Conservation (phyloP, 1,140 invertebrate species). For the Pseudomyrmex flavicornis region DNA sequence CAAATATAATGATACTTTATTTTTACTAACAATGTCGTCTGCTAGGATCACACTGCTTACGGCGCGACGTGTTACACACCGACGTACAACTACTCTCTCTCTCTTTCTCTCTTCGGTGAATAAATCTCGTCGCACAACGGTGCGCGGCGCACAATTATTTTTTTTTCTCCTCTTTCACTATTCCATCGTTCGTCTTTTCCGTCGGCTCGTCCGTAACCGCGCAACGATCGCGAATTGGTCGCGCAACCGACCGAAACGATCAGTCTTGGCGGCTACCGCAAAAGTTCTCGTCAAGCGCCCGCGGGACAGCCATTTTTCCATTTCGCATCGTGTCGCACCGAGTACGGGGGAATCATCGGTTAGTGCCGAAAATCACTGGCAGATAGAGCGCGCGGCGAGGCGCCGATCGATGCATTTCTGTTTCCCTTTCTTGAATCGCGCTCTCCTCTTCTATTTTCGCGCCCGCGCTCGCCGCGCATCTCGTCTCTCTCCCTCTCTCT, state of each 20-base stretch:
- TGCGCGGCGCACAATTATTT: constrained; percentile 40
- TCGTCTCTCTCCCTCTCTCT: neutral
- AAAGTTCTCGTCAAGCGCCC: constrained; percentile 70
- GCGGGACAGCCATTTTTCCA: constrained; percentile 75
- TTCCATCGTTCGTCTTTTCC: constrained; percentile 11
- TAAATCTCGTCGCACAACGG: constrained; percentile 38
- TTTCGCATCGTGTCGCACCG: constrained; percentile 35
- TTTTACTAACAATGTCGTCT: constrained; percentile 80
- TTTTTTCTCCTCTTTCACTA: constrained; percentile 40
- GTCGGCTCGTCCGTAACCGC: constrained; percentile 9
- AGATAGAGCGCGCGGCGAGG: constrained; percentile 60
- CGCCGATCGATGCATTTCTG: constrained; percentile 67
- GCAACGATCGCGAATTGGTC: neutral
- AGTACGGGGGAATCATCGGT: constrained; percentile 37
- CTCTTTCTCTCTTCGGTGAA: constrained; percentile 3
- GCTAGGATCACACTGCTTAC: constrained; percentile 64
- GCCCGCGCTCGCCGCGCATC: neutral
- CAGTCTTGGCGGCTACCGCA: constrained; percentile 35
- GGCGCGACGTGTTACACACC: constrained; percentile 40
- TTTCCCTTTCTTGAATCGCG: constrained; percentile 1
- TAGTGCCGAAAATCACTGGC: constrained; percentile 61
- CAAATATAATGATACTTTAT: constrained; percentile 78
- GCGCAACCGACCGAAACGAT: neutral
- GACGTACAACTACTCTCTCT: constrained; percentile 10
- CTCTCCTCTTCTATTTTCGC: neutral